A percentile compares a stretch with the other conserved stretches of the same genome.
Conservation (phyloP, 2,113 vertebrate genomes). For the Nesoenas mayeri region DNA sequence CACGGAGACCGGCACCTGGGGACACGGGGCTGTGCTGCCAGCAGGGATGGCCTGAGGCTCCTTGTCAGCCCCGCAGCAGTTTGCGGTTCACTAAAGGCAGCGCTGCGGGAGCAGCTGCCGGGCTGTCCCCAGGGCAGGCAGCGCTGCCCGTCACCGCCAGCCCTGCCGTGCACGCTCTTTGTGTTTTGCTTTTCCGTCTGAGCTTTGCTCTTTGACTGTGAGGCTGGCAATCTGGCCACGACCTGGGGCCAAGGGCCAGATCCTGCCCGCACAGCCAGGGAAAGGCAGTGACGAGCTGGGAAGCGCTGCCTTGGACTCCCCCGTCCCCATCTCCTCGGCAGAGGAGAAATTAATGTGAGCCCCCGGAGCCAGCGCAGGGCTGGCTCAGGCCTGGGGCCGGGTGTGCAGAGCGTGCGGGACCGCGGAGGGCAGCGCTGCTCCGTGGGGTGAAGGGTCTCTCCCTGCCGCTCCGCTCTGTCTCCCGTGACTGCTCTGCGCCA, state of each 20-base stretch:
- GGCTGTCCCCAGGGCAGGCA: not conserved
- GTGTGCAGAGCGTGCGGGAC: rapidly evolving
- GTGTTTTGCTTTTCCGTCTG: not conserved
- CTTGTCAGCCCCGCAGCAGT: not conserved
- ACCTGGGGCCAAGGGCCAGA: not conserved
- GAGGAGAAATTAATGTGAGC: not conserved
- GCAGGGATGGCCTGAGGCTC: not conserved
- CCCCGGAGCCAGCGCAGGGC: not conserved
- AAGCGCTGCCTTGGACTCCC: rapidly evolving
- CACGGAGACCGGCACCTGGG: rapidly evolving
- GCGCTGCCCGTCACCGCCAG: not conserved
- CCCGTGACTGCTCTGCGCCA: rapidly evolving
- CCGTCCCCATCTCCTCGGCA: not conserved
- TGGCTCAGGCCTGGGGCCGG: not conserved
- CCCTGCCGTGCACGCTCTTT: rapidly evolving
- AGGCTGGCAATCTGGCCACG: not conserved
- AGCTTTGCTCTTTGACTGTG: not conserved
- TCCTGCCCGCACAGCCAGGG: not conserved
- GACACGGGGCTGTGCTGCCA: rapidly evolving
- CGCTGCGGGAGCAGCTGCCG: rapidly evolving
- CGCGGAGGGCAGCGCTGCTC: not conserved
- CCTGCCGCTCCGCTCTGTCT: not conserved
- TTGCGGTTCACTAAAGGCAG: not conserved
- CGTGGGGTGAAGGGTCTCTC: not conserved
- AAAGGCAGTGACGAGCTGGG: rapidly evolving